A percentile compares a stretch with the other conserved stretches of the same genome.
phyloP scores from a whole-genome alignment of 2,888 invertebrate genomes.

The Hyppa rectilinea region DNA sequence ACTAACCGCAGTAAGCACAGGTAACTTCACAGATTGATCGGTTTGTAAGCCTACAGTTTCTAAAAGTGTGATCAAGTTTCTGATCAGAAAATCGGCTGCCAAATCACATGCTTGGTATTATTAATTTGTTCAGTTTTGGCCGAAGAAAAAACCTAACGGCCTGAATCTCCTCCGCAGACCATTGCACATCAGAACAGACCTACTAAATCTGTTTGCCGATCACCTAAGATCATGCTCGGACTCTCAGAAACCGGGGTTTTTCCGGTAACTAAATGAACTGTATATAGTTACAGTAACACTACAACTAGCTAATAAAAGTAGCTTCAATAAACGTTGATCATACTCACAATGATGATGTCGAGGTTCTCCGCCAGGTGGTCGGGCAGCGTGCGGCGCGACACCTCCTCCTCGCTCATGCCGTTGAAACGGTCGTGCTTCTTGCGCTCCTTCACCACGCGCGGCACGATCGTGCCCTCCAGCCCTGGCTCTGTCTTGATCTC shows the following conservation, averaged over 20 bases:
- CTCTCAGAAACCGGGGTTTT: not conserved
- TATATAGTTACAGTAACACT: not conserved
- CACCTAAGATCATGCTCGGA: not conserved
- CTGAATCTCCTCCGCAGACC: too few species aligned
- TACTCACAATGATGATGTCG: slow-evolving; percentile 99
- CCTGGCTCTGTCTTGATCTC: slow-evolving; percentile 89
- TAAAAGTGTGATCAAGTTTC: not conserved
- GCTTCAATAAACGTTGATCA: slow-evolving; percentile 81
- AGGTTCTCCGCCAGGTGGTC: slow-evolving; percentile 98
- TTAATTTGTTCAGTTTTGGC: too few species aligned
- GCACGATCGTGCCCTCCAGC: slow-evolving; percentile 88
- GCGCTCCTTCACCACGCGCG: slow-evolving; percentile 94
- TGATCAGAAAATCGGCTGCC: not conserved
- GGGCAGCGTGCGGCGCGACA: slow-evolving; percentile 97
- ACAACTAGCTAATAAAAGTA: slow-evolving; percentile 9
- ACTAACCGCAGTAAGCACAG: not conserved
- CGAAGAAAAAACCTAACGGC: too few species aligned
- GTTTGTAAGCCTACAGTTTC: not conserved
- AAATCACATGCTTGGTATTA: too few species aligned
- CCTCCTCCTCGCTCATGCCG: slow-evolving; percentile 99
- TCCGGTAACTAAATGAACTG: not conserved
- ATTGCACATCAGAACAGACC: too few species aligned
- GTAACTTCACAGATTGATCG: not conserved
- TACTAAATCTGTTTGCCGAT: not conserved
- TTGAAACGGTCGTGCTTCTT: slow-evolving; percentile 98